A percentile compares a stretch with the other conserved stretches of the same genome.
Evolutionary conservation across 2,113 vertebrate genomes (phyloP).

Genomic region (Spheniscus mendiculus): DNA sequence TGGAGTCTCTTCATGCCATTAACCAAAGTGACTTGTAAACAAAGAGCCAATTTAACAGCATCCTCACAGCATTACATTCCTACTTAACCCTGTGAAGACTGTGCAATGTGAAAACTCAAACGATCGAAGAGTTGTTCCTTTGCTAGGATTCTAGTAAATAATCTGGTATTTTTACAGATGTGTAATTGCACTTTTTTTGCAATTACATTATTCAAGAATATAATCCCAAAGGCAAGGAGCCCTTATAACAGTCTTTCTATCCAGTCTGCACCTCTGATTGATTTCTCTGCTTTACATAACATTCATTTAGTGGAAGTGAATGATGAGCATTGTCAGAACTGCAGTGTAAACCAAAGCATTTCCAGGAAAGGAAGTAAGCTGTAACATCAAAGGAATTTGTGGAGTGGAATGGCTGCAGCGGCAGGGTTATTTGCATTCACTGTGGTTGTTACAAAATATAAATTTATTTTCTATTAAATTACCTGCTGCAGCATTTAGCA

Average conservation of each 20-base stretch:
- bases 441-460: not conserved
- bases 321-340: constrained; percentile 27
- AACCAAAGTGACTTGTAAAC: constrained; percentile 75
- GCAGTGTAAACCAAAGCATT: not conserved
- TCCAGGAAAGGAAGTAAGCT: constrained; percentile 4
- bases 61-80: constrained; percentile 61
- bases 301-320: constrained; percentile 35
- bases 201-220: not conserved
- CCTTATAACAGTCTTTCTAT: not conserved
- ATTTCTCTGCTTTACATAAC: constrained; percentile 30
- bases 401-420: not conserved
- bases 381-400: constrained; percentile 8
- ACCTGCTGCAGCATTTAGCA: not conserved
- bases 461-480: not conserved
- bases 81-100: constrained; percentile 65
- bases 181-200: not conserved
- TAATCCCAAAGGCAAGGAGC: not conserved
- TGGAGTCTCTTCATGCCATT: constrained; percentile 68
- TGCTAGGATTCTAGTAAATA: not conserved
- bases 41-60: constrained; percentile 76
- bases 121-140: constrained; percentile 14
- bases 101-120: constrained; percentile 19
- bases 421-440: not conserved
- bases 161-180: not conserved
- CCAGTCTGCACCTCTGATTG: not conserved